Base-by-base conservation (phyloP, 2,113 vertebrate genomes). In the Neodon shergylaensis region DNA sequence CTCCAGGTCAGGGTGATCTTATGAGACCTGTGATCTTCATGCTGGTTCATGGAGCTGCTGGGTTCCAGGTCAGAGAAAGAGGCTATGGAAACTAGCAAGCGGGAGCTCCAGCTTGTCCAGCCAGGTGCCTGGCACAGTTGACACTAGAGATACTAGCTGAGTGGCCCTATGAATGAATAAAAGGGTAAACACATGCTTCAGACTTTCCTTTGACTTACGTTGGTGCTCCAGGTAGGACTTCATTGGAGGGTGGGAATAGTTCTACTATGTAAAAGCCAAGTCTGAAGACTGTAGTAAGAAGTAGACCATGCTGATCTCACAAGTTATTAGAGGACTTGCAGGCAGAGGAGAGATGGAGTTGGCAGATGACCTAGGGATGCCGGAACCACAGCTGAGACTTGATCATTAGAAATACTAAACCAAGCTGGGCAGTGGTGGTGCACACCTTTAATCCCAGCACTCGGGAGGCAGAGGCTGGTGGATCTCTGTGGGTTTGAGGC, bases 261-360 rank as follows among this genome's bases (percentile, higher is more conserved):
- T 94, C 61, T 39, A 19, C 88, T 39, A 70, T 72, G 31, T 65
- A 92, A 89, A 95, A 78, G 33, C 58, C 49, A 66, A 90, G n/a
- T 65, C 68, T 90, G 74, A 90, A 93, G 70, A 72, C 47, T 39
- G 58, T 1, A 90, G 47, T 63, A 73, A 10, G 44, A 36, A 84
- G 65, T 11, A 95, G 78, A 83, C 17, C 42, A 70, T 72, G 81
- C 16, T 26, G 63, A 31, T 28, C 49, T 24, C 10, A 54, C 39
- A 39, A 52, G 24, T 76, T 47, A 39, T 42, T 24, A 47, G 42
- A 54, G 66, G 52, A 42, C 86, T 77, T 90, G 78, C 42, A 28
- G 42, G 42, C 39, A 16, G 47, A 68, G 33, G 68, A 58, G 68
- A 72, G 33, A 36, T 39, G 2, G 2, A 49, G 42, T 66, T 14